Base-by-base conservation (phyloP, 2,797 vertebrate genomes). In the Tiaroga cobitis region DNA sequence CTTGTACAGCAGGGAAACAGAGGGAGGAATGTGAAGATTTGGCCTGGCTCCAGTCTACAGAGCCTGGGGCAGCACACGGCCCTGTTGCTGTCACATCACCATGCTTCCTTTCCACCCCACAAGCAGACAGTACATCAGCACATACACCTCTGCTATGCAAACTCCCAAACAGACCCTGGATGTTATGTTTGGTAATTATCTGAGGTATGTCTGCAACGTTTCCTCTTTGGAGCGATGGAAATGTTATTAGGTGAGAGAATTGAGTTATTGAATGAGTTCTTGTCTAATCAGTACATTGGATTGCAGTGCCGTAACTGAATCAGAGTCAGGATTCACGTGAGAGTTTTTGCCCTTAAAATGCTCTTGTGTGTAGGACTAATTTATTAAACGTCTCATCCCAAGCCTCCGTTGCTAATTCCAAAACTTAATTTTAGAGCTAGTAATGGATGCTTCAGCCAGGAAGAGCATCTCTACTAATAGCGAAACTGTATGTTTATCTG, bases 1-100 rank as follows among this genome's bases (percentile, higher is more conserved):
- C 81, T 70, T 78, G 49, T 84, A 61, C 63, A 70, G 79, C 70
- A 76, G 79, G 88, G 88, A 91, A 90, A 90, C 76, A 93, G 93
- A 90, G 81, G 85, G 78, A 95, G 94, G 94, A 96, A 96, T 96
- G 93, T 90, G 86, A 93, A 91, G 79, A 54, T 80, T 91, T 95
- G 95, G 95, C 94, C 88, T 84, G 80, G 86, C 85, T 94, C 94
- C 94, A 94, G 89, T 81, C 84, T 81, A 90, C 89, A 92, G 90
- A 92, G 90, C 91, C 90, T 87, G 84, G 80, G 88, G 90, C 85
- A 87, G 86, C 63, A 68, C 69, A 84, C 24, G 21, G 56, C 32
- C 39, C 46, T 56, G 81, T 49, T 46, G 24, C 39, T 68, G 59
- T 82, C 61, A 84, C 67, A 49, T 79, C 41, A 82, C 61, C 16